These are phyloP conservation scores for Clarias platycephalus DNA, from an alignment of 2,797 vertebrate genomes.

Conservation along the genomic window DNA sequence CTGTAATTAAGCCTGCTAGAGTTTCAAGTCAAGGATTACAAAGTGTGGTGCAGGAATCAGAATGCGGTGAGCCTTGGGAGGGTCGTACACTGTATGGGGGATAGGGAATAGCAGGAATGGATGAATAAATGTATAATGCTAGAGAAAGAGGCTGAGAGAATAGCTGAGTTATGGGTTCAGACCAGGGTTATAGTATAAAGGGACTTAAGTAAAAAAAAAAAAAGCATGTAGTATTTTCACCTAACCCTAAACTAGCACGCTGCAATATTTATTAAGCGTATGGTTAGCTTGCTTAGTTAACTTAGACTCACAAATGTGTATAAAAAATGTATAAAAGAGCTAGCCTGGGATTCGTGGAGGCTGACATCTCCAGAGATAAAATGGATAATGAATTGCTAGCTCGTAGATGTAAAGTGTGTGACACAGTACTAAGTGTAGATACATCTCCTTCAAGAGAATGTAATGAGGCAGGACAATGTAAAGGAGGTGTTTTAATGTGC, in stretches of 20 bases:
- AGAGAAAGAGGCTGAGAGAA: neutral
- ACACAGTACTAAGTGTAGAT: conserved; percentile 44
- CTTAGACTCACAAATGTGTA: neutral
- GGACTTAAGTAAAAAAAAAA: neutral
- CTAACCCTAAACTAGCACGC: neutral
- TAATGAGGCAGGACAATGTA: conserved; percentile 47
- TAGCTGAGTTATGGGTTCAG: conserved; percentile 15
- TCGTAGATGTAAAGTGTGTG: conserved; percentile 42
- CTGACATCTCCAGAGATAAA: conserved; percentile 30
- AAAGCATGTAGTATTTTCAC: neutral
- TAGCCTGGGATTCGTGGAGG: conserved; percentile 17
- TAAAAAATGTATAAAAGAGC: conserved; percentile 1
- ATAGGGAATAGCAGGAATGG: conserved; percentile 7
- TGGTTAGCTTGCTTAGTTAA: neutral
- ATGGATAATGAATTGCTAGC: conserved; percentile 52
- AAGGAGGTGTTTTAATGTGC: conserved; percentile 54
- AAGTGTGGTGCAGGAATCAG: conserved; percentile 43
- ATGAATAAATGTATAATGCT: conserved; percentile 21
- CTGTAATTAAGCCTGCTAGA: conserved; percentile 59
- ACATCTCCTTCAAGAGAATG: conserved; percentile 41
- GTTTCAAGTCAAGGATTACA: conserved; percentile 50
- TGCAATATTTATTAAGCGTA: neutral
- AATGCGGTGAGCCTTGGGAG: neutral
- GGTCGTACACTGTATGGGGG: neutral
- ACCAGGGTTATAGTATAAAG: neutral